Base-by-base conservation (phyloP, 2,113 vertebrate genomes). In the Tiliqua scincoides region DNA sequence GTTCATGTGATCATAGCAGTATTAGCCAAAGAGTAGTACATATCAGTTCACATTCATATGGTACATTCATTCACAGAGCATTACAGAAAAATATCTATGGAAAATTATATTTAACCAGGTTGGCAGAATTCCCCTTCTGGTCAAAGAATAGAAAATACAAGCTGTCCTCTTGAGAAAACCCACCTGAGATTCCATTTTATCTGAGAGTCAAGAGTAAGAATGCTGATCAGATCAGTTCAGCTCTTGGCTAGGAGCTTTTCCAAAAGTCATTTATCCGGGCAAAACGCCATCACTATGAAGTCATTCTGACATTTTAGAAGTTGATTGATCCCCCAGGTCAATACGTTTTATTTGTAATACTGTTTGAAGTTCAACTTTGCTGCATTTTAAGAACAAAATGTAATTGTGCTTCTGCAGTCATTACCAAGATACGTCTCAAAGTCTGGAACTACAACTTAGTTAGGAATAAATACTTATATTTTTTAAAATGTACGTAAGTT, bases 231-330 rank as follows among this genome's bases (percentile, higher is more conserved):
- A 83, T 89, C 77, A 57, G 15, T 84, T n/a, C 59, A 87, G 87
- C 76, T 87, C 25, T 87, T 92, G 89, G 91, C 90, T 89, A 52
- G 37, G 15, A 63, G 2, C 37, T 35, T 74, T 81, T 18, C 25
- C 57, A 40, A 80, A 80, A 85, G 85, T 85, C 87, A n/a, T 8
- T 78, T 85, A 62, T 91, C 89, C 71, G 92, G 94, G 93, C 94
- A 92, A 35, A 0, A 0, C 77, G 94, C 93, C 94, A 94, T 2
- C 52, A 79, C 90, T 89, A 80, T 93, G 93, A 94, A 93, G 94
- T 93, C 94, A 95, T 84, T 85, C 65, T 67, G 81, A 87, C 91
- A 88, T 91, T 93, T 93, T 87, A 65, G 70, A 62, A 79, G 21
- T 70, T 32, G 68, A 74, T 81, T 81, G 78, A 91, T 89, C 86